Conservation (phyloP, 23 tunicate species). For the Corella eumyota region DNA sequence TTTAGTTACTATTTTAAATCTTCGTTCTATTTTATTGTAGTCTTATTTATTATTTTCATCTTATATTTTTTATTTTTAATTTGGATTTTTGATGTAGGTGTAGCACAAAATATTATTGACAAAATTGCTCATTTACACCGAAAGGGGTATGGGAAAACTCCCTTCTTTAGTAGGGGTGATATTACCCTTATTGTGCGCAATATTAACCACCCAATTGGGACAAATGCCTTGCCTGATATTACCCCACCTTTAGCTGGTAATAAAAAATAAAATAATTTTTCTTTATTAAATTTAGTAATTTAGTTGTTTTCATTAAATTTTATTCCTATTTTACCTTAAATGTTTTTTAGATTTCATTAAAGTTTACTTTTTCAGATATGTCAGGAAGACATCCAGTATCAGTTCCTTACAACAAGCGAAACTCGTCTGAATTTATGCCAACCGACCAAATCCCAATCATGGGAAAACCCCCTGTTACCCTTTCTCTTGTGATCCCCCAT, state of each 20-base stretch:
- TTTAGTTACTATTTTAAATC: too few species aligned
- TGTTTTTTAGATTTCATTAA: neutral
- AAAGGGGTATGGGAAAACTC: constrained; percentile 33
- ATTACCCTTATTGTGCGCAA: constrained; percentile 84
- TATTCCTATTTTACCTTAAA: neutral
- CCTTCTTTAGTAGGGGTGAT: constrained; percentile 54
- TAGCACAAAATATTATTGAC: constrained; percentile 65
- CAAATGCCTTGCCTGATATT: constrained; percentile 30
- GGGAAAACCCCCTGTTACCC: constrained; percentile 9
- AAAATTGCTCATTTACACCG: constrained; percentile 57
- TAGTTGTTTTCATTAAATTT: neutral
- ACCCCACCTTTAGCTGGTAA: constrained; percentile 27
- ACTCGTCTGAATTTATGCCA: constrained; percentile 13
- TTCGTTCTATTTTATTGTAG: too few species aligned
- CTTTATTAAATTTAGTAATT: neutral
- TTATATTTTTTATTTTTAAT: too few species aligned
- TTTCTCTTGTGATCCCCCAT: constrained; percentile 45
- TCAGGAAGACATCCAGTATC: constrained; percentile 46
- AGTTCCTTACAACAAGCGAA: constrained; percentile 29
- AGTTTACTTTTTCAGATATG: constrained; percentile 1
- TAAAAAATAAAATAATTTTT: neutral
- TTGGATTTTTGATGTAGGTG: too few species aligned
- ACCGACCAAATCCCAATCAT: neutral
- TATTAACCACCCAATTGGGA: constrained; percentile 48
- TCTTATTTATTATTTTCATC: too few species aligned